Percentiles rank a stretch among this genome's conserved stretches.
Conservation (phyloP, 2,888 invertebrate species). For the Halocaridina rubra region DNA sequence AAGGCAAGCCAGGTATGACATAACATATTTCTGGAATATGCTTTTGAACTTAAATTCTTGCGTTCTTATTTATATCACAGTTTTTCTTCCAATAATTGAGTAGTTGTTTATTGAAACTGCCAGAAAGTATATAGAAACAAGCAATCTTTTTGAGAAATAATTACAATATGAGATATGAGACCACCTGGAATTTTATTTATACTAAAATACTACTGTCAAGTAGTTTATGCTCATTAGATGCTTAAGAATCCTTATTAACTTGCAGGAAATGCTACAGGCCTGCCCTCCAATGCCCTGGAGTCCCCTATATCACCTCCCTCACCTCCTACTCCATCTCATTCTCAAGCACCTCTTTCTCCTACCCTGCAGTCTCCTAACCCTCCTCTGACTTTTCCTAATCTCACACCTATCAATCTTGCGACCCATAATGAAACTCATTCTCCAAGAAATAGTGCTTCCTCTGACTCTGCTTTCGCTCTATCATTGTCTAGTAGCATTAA, state of each 20-base stretch:
- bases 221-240: background rate
- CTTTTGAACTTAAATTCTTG: too few relatives aligned
- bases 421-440: constrained; percentile 10
- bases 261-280: constrained; percentile 45
- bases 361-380: background rate
- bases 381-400: constrained; percentile 43
- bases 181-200: too few relatives aligned
- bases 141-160: too few relatives aligned
- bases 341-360: constrained; percentile 3
- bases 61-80: too few relatives aligned
- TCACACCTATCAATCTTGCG: constrained; percentile 38
- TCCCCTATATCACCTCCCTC: constrained; percentile 35
- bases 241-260: constrained; percentile 49
- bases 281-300: constrained; percentile 50
- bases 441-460: constrained; percentile 13
- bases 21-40: too few relatives aligned
- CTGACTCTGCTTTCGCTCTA: constrained; percentile 35
- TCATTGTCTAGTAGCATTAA: constrained; percentile 38
- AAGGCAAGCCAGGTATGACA: too few relatives aligned
- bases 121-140: too few relatives aligned
- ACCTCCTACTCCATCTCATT: constrained; percentile 24
- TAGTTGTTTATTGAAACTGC: too few relatives aligned
- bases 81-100: too few relatives aligned
- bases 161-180: too few relatives aligned
- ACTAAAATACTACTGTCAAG: too few relatives aligned